Percentiles rank a stretch among this genome's conserved stretches.
Evolutionary conservation across 2,888 invertebrate genomes (phyloP).

Genomic region (Parapristionchus giblindavisi): DNA sequence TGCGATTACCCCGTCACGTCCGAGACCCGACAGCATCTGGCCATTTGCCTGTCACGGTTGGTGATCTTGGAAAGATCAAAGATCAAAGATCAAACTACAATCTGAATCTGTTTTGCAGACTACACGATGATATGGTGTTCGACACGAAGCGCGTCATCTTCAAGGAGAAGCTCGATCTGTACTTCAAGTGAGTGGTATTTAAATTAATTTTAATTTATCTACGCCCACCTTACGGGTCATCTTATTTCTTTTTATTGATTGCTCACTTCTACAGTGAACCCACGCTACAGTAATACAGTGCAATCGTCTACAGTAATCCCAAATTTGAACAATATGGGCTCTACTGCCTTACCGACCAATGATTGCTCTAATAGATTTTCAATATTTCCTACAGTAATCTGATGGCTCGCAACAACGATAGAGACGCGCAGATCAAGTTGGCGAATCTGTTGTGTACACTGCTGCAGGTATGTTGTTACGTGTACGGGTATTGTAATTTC

Average conservation of each 20-base stretch:
- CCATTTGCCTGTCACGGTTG: constrained; percentile 81
- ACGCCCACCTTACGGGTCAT: too few species aligned
- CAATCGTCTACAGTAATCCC: too few species aligned
- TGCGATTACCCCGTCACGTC: constrained; percentile 84
- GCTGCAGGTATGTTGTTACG: constrained; percentile 73
- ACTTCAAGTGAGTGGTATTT: constrained; percentile 76
- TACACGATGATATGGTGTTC: constrained; percentile 95
- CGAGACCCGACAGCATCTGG: constrained; percentile 88
- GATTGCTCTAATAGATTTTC: too few species aligned
- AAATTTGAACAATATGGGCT: too few species aligned
- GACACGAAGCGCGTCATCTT: constrained; percentile 81
- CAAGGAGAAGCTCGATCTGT: constrained; percentile 83
- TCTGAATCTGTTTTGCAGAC: constrained; percentile 72
- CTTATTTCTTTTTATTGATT: too few species aligned
- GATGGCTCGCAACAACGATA: constrained; percentile 52
- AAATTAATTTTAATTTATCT: too few species aligned
- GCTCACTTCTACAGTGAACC: too few species aligned
- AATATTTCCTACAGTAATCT: constrained; percentile 57
- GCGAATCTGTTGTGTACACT: constrained; percentile 79
- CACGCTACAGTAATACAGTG: too few species aligned
- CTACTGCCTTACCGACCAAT: too few species aligned
- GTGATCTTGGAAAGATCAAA: neutral
- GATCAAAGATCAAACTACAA: neutral
- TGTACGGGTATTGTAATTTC: neutral
- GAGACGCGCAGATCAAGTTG: constrained; percentile 57